Evolutionary conservation across 1,140 invertebrate genomes (phyloP).

Genomic region (Anastrepha ludens): DNA sequence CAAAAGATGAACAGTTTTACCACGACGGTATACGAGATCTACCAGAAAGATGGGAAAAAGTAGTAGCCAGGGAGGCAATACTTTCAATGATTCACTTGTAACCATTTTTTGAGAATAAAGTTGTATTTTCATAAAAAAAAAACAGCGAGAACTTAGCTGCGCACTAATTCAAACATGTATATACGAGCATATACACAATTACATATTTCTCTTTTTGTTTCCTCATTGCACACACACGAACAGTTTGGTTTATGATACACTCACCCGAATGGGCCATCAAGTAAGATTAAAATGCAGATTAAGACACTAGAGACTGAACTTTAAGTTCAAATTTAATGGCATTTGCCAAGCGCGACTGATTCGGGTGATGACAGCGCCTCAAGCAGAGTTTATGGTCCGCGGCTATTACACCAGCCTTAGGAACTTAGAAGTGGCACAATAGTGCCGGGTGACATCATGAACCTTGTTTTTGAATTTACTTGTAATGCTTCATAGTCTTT

Average conservation of each 20-base stretch:
- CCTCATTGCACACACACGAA: constrained; percentile 8
- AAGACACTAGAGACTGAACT: constrained; percentile 52
- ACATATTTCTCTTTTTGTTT: constrained; percentile 19
- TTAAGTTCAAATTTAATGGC: constrained; percentile 49
- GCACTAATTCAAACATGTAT: neutral
- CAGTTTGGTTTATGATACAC: neutral
- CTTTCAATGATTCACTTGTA: no score
- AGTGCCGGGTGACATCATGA: neutral
- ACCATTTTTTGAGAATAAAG: no score
- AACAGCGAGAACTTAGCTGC: no score
- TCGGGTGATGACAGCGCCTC: neutral
- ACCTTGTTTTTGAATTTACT: constrained; percentile 27
- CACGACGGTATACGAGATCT: no score
- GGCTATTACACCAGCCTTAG: neutral
- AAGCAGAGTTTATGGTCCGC: neutral
- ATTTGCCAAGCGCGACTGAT: constrained; percentile 28
- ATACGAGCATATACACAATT: neutral
- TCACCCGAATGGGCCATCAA: constrained; percentile 30
- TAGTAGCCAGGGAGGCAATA: no score
- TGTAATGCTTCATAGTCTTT: constrained; percentile 6
- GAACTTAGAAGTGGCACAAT: neutral
- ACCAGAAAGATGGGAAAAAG: no score
- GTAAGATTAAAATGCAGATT: constrained; percentile 35
- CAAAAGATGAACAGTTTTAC: no score
- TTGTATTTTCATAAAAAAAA: no score